phyloP scores from a whole-genome alignment of 2,888 invertebrate genomes.

The Chalcosyrphus nemorum region DNA sequence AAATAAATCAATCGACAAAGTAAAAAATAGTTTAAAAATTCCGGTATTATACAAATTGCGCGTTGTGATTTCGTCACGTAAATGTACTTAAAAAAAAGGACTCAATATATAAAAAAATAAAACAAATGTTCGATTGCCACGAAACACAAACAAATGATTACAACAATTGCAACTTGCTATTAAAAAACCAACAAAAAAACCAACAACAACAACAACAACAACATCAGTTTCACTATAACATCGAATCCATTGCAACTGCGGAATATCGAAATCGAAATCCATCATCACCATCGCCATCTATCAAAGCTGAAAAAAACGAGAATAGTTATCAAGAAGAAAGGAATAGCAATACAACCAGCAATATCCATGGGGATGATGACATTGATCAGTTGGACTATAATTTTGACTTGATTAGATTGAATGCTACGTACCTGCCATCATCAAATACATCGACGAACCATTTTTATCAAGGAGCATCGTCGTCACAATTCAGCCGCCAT shows the following conservation, averaged over 20 bases:
- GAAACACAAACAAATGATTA: conserved; percentile 67
- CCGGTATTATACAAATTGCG: conserved; percentile 26
- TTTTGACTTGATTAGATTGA: conserved; percentile 57
- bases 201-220: conserved; percentile 61
- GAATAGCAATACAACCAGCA: conserved; percentile 26
- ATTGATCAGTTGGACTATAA: conserved; percentile 49
- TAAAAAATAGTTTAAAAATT: conserved; percentile 50
- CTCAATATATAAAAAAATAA: conserved; percentile 11
- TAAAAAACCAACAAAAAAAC: conserved; percentile 57
- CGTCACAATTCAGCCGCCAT: background rate
- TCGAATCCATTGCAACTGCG: conserved; percentile 69
- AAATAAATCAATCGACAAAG: conserved; percentile 44
- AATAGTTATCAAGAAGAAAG: conserved; percentile 28
- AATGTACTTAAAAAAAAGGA: conserved; percentile 42
- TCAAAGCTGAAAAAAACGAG: conserved; percentile 32
- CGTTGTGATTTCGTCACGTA: conserved; percentile 59
- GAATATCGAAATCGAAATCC: conserved; percentile 64
- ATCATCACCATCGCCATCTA: conserved; percentile 61
- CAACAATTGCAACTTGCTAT: conserved; percentile 60
- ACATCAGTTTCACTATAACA: conserved; percentile 63
- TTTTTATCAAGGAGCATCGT: conserved; percentile 42
- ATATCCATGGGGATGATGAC: conserved; percentile 47
- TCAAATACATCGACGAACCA: conserved; percentile 27
- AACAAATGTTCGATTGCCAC: conserved; percentile 69
- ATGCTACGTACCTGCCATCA: conserved; percentile 34